Conservation (phyloP, 2,888 invertebrate species). For the Blastobasis lacticolella region DNA sequence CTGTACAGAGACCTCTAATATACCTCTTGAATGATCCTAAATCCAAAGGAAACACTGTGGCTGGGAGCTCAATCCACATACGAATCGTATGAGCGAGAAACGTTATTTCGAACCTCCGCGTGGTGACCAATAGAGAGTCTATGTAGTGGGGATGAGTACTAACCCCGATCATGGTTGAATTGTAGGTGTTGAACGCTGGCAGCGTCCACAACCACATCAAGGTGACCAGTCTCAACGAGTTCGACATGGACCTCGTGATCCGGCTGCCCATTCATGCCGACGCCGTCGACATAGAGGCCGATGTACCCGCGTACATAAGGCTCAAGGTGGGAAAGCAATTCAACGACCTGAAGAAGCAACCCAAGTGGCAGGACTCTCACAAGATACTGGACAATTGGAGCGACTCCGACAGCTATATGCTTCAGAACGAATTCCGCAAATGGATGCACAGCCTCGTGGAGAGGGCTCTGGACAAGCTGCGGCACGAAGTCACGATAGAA, state of each 20-base stretch:
- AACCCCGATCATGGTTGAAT: not conserved
- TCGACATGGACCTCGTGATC: constrained; percentile 75
- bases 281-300: constrained; percentile 43
- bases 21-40: not conserved
- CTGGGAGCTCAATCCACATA: not conserved
- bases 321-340: constrained; percentile 48
- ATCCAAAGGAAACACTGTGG: not conserved
- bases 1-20: too few species aligned
- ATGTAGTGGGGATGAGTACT: not conserved
- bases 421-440: constrained; percentile 60
- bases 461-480: constrained; percentile 52
- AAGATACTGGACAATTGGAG: constrained; percentile 56
- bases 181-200: constrained; percentile 62
- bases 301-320: constrained; percentile 62
- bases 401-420: constrained; percentile 53
- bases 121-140: too few species aligned
- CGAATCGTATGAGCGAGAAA: not conserved
- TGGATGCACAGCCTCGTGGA: constrained; percentile 71
- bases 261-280: constrained; percentile 42
- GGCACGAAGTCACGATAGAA: constrained; percentile 30
- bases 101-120: not conserved
- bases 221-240: constrained; percentile 74
- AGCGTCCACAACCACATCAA: constrained; percentile 77
- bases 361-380: constrained; percentile 49
- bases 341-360: constrained; percentile 47